phyloP scores from a whole-genome alignment of 2,888 invertebrate species.

The Ditylenchus weischeri region DNA sequence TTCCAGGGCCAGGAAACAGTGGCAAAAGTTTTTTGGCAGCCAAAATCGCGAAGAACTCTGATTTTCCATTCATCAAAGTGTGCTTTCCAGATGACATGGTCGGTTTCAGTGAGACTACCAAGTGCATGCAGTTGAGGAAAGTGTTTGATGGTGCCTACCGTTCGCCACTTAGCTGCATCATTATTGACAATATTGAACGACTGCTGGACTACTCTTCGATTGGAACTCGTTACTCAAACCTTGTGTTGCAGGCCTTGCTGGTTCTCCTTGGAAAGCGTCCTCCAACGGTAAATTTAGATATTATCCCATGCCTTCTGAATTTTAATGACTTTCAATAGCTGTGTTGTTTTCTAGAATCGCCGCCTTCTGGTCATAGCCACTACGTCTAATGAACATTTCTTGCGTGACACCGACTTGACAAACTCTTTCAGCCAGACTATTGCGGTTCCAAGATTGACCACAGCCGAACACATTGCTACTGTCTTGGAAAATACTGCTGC shows the following conservation, averaged over 20 bases:
- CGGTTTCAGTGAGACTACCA: constrained; percentile 84
- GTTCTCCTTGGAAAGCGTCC: constrained; percentile 92
- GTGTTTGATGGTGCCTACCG: constrained; percentile 98
- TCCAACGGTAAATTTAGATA: constrained; percentile 65
- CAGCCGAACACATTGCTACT: constrained; percentile 31
- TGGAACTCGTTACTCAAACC: constrained; percentile 95
- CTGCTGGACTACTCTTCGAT: constrained; percentile 94
- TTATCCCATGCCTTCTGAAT: background rate
- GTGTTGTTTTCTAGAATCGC: constrained; percentile 67
- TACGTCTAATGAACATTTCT: constrained; percentile 83
- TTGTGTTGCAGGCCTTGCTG: constrained; percentile 88
- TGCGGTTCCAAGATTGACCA: constrained; percentile 81
- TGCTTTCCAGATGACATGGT: constrained; percentile 89
- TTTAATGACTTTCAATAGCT: background rate
- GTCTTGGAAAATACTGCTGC: constrained; percentile 51
- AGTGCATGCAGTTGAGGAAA: constrained; percentile 61
- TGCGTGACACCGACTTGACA: constrained; percentile 91
- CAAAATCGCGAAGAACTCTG: constrained; percentile 88
- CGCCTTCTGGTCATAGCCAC: constrained; percentile 90
- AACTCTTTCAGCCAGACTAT: constrained; percentile 85
- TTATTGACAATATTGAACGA: constrained; percentile 96
- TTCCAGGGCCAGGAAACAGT: constrained; percentile 78
- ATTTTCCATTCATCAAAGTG: constrained; percentile 94
- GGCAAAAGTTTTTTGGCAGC: constrained; percentile 96
- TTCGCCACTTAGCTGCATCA: constrained; percentile 87